Evolutionary conservation across 2,888 invertebrate species (phyloP), one percentile per base, ranked within the genome.

Genomic region (Tachina grossa): DNA sequence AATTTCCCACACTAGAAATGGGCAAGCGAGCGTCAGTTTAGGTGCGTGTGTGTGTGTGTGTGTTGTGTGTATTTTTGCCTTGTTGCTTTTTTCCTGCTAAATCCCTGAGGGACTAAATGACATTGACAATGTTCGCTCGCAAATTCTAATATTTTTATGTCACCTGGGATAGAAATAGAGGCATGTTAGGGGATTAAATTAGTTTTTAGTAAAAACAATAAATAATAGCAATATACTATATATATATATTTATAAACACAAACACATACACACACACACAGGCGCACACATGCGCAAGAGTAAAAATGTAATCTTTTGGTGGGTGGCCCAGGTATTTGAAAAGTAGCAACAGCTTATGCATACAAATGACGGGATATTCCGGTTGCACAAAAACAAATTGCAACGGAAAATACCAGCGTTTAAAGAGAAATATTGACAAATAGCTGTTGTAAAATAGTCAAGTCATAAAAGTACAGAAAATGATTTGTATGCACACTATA

Each of bases 71-170:
- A 4, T 4, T 31, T 31, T 19, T 66, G 16, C 14, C 13, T 65
- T 47, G 5, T 39, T 22, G 22, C 14, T 51, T 55, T 55, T 13
- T 59, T 59, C 47, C 41, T 11, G 16, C 75, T 2, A 43, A 79
- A 69, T 75, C 74, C 66, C 49, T 79, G 51, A 83, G 85, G 85
- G 82, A 83, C 79, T 83, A 79, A 72, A 79, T 81, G 81, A 74
- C 84, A 85, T 81, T 76, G 84, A 59, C 69, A 53, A 78, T 59
- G 49, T 77, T 65, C 9, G 4, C 6, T 31, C 6, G 31, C 6
- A 31, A 59, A 9, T 14, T 22, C 43, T 74, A 65, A 65, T 19
- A 65, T 51, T 69, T 78, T 61, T 61, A 43, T 53, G 71, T 31
- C 76, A 63, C 47, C 19, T 55, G 53, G 53, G 68, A 71, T 22